phyloP scores from a whole-genome alignment of 1,140 invertebrate species.

The Drosophila parvula region DNA sequence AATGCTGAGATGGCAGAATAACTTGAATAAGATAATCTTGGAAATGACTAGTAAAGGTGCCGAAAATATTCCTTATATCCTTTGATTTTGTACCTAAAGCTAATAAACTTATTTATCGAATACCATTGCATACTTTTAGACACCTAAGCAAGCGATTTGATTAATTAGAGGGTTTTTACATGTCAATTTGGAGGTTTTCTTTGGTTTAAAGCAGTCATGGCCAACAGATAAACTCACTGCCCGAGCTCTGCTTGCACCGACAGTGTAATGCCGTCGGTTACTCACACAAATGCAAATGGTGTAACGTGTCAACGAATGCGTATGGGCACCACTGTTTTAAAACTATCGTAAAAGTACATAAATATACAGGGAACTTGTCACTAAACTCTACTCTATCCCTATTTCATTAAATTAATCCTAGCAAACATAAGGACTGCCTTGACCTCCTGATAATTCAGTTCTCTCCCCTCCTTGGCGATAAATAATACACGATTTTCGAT shows the following conservation, averaged over 20 bases:
- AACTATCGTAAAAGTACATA: too few relatives aligned
- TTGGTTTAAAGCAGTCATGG: too few relatives aligned
- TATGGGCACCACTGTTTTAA: too few relatives aligned
- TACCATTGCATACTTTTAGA: not conserved
- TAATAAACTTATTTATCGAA: not conserved
- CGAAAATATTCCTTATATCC: not conserved
- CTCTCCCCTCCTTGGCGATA: not conserved
- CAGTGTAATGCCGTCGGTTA: too few relatives aligned
- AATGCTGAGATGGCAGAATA: not conserved
- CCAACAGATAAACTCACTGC: too few relatives aligned
- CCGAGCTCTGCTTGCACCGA: too few relatives aligned
- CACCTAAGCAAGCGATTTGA: not conserved
- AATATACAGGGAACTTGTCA: not conserved
- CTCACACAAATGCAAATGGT: too few relatives aligned
- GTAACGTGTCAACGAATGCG: too few relatives aligned
- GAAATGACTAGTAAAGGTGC: not conserved
- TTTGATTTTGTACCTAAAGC: not conserved
- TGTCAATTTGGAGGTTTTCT: not conserved
- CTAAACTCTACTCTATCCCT: not conserved
- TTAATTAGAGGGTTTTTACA: not conserved
- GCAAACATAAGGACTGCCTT: not conserved
- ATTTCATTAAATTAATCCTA: too few relatives aligned
- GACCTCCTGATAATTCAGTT: not conserved
- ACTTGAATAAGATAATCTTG: too few relatives aligned
- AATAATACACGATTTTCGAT: constrained; percentile 55